Conservation (phyloP, 2,888 invertebrate genomes). For the Melolontha melolontha region DNA sequence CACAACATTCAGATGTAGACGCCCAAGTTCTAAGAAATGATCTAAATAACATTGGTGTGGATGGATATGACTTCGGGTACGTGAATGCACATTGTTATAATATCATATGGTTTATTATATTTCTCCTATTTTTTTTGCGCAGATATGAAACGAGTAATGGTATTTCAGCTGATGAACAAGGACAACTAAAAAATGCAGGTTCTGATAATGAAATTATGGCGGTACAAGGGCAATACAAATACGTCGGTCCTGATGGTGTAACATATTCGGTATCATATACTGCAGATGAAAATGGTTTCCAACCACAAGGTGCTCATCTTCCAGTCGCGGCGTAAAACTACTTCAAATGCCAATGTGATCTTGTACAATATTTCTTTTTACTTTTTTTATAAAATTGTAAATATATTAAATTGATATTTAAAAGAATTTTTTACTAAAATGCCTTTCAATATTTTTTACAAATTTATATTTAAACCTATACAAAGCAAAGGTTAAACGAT, state of each 20-base stretch:
- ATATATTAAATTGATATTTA: no score
- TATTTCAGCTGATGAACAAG: constrained; percentile 72
- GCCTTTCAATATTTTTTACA: no score
- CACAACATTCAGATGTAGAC: constrained; percentile 60
- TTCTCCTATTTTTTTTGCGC: constrained; percentile 48
- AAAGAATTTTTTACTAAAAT: no score
- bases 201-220: constrained; percentile 73
- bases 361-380: constrained; percentile 18
- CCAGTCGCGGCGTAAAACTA: constrained; percentile 52
- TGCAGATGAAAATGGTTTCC: constrained; percentile 72
- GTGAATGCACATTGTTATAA: neutral
- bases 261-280: constrained; percentile 72
- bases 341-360: constrained; percentile 18
- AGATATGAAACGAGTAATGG: constrained; percentile 76
- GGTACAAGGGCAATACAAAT: constrained; percentile 72
- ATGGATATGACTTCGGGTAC: constrained; percentile 59
- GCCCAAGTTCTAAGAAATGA: constrained; percentile 73
- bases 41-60: constrained; percentile 69
- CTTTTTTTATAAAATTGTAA: constrained; percentile 14
- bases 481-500: no score
- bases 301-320: constrained; percentile 65
- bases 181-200: constrained; percentile 71
- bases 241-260: constrained; percentile 72
- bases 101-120: no score
- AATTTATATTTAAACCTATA: no score